Conservation (phyloP, 2,888 invertebrate species). For the Hydriomena furcata region DNA sequence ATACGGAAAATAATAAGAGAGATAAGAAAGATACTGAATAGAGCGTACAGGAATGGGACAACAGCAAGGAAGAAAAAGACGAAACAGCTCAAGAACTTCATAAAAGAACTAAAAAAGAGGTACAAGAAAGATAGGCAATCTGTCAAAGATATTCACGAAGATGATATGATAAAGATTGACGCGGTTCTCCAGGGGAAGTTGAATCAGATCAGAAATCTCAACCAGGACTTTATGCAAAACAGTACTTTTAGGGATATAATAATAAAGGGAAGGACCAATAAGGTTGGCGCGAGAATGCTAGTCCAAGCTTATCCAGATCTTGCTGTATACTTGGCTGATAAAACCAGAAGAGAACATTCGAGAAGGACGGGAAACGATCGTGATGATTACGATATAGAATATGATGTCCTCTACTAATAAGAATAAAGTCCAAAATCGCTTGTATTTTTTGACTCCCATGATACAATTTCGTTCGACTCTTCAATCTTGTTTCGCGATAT, state of each 20-base stretch:
- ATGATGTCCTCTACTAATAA: conserved; percentile 60
- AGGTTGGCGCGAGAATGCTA: conserved; percentile 47
- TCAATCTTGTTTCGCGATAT: conserved; percentile 1
- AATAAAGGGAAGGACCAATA: conserved; percentile 56
- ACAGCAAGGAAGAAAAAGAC: conserved; percentile 58
- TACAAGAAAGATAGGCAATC: conserved; percentile 60
- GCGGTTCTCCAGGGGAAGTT: conserved; percentile 44
- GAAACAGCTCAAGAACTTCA: conserved; percentile 62
- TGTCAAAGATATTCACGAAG: conserved; percentile 59
- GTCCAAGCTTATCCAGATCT: conserved; percentile 62
- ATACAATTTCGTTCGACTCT: neutral
- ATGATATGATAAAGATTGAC: conserved; percentile 57
- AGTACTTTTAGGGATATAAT: conserved; percentile 61
- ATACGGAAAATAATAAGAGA: conserved; percentile 58
- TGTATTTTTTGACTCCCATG: conserved; percentile 12
- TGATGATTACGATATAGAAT: conserved; percentile 65
- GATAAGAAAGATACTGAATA: conserved; percentile 58
- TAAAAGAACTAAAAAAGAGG: conserved; percentile 59
- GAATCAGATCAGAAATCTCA: conserved; percentile 49
- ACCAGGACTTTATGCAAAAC: conserved; percentile 55
- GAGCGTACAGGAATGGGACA: conserved; percentile 58
- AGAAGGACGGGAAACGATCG: conserved; percentile 30
- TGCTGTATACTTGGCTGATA: conserved; percentile 32
- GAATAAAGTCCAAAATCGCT: conserved; percentile 38
- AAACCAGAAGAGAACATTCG: conserved; percentile 30